Evolutionary conservation across 1,140 invertebrate genomes (phyloP).

Genomic region (Trichoplusia ni): DNA sequence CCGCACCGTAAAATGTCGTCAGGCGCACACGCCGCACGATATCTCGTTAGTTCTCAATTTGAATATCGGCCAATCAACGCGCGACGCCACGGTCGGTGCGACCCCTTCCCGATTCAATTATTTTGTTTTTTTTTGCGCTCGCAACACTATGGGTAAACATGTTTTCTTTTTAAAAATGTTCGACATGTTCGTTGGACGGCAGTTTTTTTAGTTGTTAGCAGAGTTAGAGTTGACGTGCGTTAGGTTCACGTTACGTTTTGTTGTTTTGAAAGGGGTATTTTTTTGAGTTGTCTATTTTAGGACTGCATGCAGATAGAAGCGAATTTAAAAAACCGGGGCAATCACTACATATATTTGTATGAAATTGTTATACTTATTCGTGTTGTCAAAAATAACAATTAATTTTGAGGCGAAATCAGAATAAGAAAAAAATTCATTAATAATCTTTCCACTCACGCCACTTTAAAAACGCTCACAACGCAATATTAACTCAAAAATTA

Average conservation of each 20-base stretch:
- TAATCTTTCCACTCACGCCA: no score
- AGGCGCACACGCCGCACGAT: conserved; percentile 50
- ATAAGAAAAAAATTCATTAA: no score
- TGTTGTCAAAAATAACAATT: no score
- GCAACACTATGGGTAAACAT: conserved; percentile 39
- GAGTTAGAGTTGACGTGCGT: not conserved
- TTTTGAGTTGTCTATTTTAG: no score
- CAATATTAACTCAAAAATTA: no score
- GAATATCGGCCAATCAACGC: conserved; percentile 71
- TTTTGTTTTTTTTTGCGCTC: conserved; percentile 50
- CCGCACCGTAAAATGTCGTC: conserved; percentile 60
- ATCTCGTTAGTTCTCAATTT: conserved; percentile 63
- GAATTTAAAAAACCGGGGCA: no score
- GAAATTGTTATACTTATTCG: no score
- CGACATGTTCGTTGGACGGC: not conserved
- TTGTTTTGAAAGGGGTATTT: no score
- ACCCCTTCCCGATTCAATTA: conserved; percentile 60
- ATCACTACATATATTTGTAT: no score
- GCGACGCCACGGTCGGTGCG: conserved; percentile 47
- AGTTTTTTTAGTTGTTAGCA: conserved; percentile 1
- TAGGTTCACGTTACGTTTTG: not conserved
- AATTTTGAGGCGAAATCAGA: no score
- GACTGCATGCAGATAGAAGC: no score
- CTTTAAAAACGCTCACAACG: no score
- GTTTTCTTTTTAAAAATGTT: conserved; percentile 26